A percentile compares a stretch with the other conserved stretches of the same genome.
Evolutionary conservation across 2,888 invertebrate genomes (phyloP).

Genomic region (Meloe dianella): DNA sequence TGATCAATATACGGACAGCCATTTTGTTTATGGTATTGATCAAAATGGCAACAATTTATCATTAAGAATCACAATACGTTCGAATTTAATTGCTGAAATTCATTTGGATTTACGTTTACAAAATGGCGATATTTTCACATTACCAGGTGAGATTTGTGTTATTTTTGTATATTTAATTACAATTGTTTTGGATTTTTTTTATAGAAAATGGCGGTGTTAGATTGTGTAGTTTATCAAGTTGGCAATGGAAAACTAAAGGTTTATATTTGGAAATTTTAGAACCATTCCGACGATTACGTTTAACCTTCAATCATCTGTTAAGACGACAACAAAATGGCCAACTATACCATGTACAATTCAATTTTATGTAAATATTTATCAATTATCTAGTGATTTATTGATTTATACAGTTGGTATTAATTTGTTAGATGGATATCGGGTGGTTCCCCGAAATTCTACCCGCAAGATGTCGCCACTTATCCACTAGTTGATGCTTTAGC

Average conservation of each 20-base stretch:
- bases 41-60: conserved; percentile 65
- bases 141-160: conserved; percentile 60
- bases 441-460: conserved; percentile 60
- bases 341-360: conserved; percentile 62
- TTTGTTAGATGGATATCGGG: conserved; percentile 66
- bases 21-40: conserved; percentile 63
- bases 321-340: conserved; percentile 55
- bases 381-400: conserved; percentile 2
- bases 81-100: conserved; percentile 64
- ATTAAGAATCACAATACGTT: conserved; percentile 63
- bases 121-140: conserved; percentile 59
- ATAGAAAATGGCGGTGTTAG: conserved; percentile 65
- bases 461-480: conserved; percentile 64
- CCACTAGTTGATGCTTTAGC: conserved; percentile 66
- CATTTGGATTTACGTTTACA: conserved; percentile 61
- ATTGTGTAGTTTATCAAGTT: conserved; percentile 55
- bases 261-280: conserved; percentile 69
- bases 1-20: conserved; percentile 58
- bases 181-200: conserved; percentile 29
- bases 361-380: conserved; percentile 64
- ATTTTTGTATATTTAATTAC: conserved; percentile 41
- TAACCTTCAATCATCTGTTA: conserved; percentile 75
- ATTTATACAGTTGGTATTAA: conserved; percentile 11
- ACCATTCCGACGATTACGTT: conserved; percentile 66
- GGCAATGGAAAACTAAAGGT: conserved; percentile 66